phyloP scores from a whole-genome alignment of 2,797 vertebrate genomes.

The Sorex maritimensis region DNA sequence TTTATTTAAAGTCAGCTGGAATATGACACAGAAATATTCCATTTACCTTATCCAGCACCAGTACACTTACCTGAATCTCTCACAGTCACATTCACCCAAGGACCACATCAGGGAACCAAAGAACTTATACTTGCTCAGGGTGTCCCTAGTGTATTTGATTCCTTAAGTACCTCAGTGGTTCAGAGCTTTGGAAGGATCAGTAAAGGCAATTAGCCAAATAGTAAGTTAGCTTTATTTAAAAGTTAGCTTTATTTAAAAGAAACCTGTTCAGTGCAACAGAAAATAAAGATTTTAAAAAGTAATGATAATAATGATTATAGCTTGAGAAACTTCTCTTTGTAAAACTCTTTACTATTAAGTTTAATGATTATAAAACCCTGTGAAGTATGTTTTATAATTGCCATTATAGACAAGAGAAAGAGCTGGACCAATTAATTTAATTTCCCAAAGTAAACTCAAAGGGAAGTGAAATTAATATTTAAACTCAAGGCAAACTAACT shows the following conservation, averaged over 20 bases:
- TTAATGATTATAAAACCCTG: background rate
- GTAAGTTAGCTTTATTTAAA: background rate
- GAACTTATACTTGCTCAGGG: background rate
- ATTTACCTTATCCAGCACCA: background rate
- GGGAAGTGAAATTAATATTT: background rate
- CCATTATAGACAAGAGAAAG: background rate
- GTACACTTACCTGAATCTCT: background rate
- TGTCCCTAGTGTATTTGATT: constrained; percentile 25
- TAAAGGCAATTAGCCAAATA: constrained; percentile 46
- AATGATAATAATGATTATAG: background rate
- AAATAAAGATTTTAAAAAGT: background rate
- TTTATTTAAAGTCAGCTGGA: background rate
- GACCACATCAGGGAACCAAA: rapidly evolving
- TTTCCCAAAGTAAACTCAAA: background rate
- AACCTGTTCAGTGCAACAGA: background rate
- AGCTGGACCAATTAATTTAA: background rate
- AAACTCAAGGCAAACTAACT: background rate
- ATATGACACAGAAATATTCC: background rate
- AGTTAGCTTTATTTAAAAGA: background rate
- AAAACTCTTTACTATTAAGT: background rate
- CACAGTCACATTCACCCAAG: background rate
- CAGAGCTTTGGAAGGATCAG: background rate
- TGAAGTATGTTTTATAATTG: background rate
- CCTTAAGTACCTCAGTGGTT: background rate
- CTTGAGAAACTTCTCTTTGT: background rate